Base-by-base conservation (phyloP, 2,113 vertebrate species). In the Dascyllus trimaculatus region DNA sequence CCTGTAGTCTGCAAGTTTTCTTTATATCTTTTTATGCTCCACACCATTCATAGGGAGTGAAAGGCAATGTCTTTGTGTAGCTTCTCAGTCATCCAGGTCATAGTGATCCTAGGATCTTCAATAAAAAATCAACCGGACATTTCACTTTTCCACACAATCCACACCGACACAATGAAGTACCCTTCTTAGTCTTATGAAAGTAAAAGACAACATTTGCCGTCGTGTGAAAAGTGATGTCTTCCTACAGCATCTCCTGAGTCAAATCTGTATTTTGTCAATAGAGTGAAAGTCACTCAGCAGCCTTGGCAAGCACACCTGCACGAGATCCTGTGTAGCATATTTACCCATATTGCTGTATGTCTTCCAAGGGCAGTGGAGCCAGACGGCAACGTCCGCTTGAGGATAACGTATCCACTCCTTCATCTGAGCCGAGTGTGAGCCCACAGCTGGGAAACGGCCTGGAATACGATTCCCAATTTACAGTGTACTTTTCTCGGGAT, bases 341-440 rank as follows among this genome's bases (percentile, higher is more conserved):
- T 81, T 81, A 85, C 74, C 78, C 75, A 60, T 84, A 83, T 85
- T 81, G 63, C 83, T 88, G 91, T 70, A 86, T 80, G 81, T 75
- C 85, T 81, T 86, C 51, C 71, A 81, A 83, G 71, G 58, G 73
- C 69, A 14, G 57, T 65, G 71, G 71, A 84, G 74, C 60, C 78
- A 68, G 87, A 88, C 71, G 10, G 22, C 17, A 21, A 38, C 45
- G 81, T 66, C 74, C 75, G 65, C 76, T 71, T 75, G 40, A 87
- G 71, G 85, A 76, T 90, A 86, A 93, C 87, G 22, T 65, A 73
- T 77, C 64, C 71, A 75, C 69, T 79, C 83, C 24, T 64, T 76
- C 83, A 57, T 73, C 32, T 0, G 59, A 71, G 56, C 61, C 4
- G 78, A 71, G 64, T 18, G 67, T 70, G 75, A 83, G 71, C 82